Evolutionary conservation across 2,888 invertebrate species (phyloP), one percentile per base, ranked within the genome.

Genomic region (Volucella inanis): DNA sequence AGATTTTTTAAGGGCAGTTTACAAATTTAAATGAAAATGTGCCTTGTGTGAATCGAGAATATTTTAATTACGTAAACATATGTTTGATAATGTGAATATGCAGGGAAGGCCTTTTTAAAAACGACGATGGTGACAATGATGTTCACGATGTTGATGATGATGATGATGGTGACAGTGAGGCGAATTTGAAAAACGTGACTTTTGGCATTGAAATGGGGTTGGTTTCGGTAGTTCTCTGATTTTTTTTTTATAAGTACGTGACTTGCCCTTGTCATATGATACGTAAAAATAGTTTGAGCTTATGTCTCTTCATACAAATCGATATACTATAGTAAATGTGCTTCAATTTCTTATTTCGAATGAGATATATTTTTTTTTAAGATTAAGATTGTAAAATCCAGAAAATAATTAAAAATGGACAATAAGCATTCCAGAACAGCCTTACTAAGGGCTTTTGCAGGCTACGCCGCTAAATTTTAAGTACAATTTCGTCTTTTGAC

Each of bases 11-110:
- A 62, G 68, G 52, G 49, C 4, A 9, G 38, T 55, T 41, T 39
- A 0, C 41, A 47, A 47, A 14, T 9, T 65, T 49, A 38, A 57
- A 14, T 12, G 3, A 54, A 59, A 43, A 50, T 49, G 39, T 74
- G 64, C 68, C 52, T 52, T 75, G 61, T 14, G 57, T 59, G 39
- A 67, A 3, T 67, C 8, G 39, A 54, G 79, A 59, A 54, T 22
- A 52, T 65, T 77, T 38, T 14, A 72, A 85, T 80, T 81, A 68
- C 52, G 45, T 81, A 85, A 85, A 81, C 85, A 85, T 81, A 85
- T 85, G 85, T 77, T 81, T 64, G 47, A 22, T 3, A 39, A 52
- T 68, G 64, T 68, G 64, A 67, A 22, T 59, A 45, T 43, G 59
- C 18, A 39, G 45, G 43, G 45, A 41, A 22, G 31, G 55, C 22